Percentiles rank a stretch among this genome's conserved stretches.
Evolutionary conservation across 2,888 invertebrate genomes (phyloP).

Genomic region (Venustoraphidia nigricollis): DNA sequence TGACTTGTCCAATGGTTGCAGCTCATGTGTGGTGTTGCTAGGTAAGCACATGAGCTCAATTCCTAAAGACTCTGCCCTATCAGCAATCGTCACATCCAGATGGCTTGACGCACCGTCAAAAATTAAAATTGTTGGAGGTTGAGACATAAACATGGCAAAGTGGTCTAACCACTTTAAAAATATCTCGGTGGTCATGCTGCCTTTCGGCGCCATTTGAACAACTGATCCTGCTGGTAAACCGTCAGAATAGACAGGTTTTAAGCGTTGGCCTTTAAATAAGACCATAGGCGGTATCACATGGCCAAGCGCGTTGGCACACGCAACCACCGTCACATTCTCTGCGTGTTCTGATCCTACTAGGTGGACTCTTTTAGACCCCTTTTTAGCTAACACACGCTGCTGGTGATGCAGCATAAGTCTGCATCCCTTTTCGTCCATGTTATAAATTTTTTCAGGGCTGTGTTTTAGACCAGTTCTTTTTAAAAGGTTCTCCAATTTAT

Average conservation of each 20-base stretch:
- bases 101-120: conserved; percentile 20
- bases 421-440: conserved; percentile 18
- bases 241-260: conserved; percentile 14
- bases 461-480: not conserved
- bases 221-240: conserved; percentile 15
- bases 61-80: conserved; percentile 13
- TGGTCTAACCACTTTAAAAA: conserved; percentile 15
- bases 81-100: conserved; percentile 17
- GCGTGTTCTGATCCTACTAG: conserved; percentile 17
- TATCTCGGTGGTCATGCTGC: conserved; percentile 16
- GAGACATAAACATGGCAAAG: conserved; percentile 14
- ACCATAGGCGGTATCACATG: conserved; percentile 16
- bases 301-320: conserved; percentile 17
- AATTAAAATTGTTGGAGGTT: conserved; percentile 14
- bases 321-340: conserved; percentile 18
- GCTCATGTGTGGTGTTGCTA: conserved; percentile 10
- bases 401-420: conserved; percentile 16
- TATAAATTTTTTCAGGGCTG: conserved; percentile 13
- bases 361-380: conserved; percentile 17
- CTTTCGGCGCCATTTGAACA: conserved; percentile 15
- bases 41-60: conserved; percentile 9
- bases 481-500: no score
- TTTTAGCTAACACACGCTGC: conserved; percentile 14
- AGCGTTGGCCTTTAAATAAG: conserved; percentile 14
- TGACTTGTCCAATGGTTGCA: conserved; percentile 13